Evolutionary conservation across 2,113 vertebrate genomes (phyloP).

Genomic region (Cavia aperea): DNA sequence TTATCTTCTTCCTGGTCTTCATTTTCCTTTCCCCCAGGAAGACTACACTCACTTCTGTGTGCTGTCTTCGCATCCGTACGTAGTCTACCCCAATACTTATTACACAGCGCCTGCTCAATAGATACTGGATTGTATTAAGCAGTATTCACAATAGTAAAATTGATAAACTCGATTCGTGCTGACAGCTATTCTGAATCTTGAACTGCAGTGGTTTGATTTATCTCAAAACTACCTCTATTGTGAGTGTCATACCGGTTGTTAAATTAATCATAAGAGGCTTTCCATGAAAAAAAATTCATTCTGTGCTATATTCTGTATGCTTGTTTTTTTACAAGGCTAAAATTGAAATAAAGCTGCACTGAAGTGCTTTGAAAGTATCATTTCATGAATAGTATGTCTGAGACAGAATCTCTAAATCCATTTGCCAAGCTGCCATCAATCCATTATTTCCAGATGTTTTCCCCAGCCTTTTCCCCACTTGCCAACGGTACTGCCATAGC

Average conservation of each 20-base stretch:
- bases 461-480: not conserved
- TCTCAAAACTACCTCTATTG: slow-evolving; percentile 26
- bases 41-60: not conserved
- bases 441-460: slow-evolving; percentile 54
- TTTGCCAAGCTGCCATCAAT: slow-evolving; percentile 44
- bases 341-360: slow-evolving; percentile 41
- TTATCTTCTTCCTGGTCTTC: not conserved
- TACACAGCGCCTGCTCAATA: not conserved
- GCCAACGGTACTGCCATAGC: not conserved
- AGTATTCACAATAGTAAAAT: slow-evolving; percentile 36
- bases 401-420: slow-evolving; percentile 47
- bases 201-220: slow-evolving; percentile 44
- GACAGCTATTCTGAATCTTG: slow-evolving; percentile 46
- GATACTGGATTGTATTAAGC: not conserved
- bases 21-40: not conserved
- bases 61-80: not conserved
- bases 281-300: slow-evolving; percentile 11
- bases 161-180: slow-evolving; percentile 33
- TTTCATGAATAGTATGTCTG: slow-evolving; percentile 39
- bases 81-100: not conserved
- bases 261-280: slow-evolving; percentile 46
- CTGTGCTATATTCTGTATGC: not conserved
- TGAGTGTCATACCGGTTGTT: slow-evolving; percentile 21
- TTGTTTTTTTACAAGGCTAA: slow-evolving; percentile 29
- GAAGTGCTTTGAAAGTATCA: slow-evolving; percentile 56